Evolutionary conservation across 1,140 invertebrate genomes (phyloP).

Genomic region (Tyrophagus putrescentiae): DNA sequence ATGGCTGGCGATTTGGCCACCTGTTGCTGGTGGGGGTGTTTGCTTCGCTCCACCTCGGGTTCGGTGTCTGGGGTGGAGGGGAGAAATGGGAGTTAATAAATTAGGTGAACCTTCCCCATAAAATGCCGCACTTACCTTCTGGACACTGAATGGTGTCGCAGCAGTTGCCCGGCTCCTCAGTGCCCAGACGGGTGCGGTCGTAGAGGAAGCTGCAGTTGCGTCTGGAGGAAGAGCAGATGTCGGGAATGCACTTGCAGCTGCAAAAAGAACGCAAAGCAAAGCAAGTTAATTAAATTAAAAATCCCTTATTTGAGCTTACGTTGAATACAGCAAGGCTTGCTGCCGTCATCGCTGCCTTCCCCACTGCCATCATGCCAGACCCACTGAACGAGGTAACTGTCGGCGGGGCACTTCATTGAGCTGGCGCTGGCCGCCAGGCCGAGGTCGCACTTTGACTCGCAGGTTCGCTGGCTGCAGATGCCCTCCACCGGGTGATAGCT

Average conservation of each 20-base stretch:
- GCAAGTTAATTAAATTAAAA: not conserved
- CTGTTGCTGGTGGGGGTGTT: too few relatives aligned
- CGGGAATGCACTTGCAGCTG: not conserved
- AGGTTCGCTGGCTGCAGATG: not conserved
- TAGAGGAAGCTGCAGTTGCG: not conserved
- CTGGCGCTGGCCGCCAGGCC: not conserved
- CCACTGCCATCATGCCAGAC: not conserved
- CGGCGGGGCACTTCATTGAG: not conserved
- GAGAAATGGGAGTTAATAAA: not conserved
- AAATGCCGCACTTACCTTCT: not conserved
- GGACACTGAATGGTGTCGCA: constrained; percentile 6
- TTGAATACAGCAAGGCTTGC: not conserved
- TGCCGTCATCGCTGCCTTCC: not conserved
- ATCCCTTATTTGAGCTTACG: not conserved
- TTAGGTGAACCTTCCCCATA: not conserved
- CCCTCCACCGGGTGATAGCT: not conserved
- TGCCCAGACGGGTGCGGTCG: not conserved
- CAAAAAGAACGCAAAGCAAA: not conserved
- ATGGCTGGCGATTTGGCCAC: not conserved
- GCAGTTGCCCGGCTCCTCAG: not conserved
- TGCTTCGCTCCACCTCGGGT: too few relatives aligned
- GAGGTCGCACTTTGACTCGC: not conserved
- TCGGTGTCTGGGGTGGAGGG: too few relatives aligned
- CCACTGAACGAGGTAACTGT: not conserved
- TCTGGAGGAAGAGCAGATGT: not conserved